These are phyloP conservation scores for Argyrosomus regius DNA, from an alignment of 2,797 vertebrate genomes.

Conservation along the genomic window DNA sequence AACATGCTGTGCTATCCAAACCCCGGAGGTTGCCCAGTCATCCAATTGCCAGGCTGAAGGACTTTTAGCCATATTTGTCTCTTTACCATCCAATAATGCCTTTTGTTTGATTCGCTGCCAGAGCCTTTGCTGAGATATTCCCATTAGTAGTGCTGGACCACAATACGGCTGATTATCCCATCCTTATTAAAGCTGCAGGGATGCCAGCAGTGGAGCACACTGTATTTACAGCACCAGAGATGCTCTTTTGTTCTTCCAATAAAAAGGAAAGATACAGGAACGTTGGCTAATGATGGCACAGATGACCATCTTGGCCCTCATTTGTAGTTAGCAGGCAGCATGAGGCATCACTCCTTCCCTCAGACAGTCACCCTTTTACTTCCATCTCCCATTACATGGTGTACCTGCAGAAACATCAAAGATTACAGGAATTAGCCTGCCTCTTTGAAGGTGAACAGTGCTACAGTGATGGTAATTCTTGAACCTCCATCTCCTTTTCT, in stretches of 20 bases:
- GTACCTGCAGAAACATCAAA: conserved; percentile 65
- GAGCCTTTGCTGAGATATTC: conserved; percentile 65
- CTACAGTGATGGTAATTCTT: conserved; percentile 52
- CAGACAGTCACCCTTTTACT: conserved; percentile 46
- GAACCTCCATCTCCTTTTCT: conserved; percentile 25
- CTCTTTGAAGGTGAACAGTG: conserved; percentile 63
- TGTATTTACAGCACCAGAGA: conserved; percentile 51
- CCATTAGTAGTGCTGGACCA: conserved; percentile 65
- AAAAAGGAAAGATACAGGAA: conserved; percentile 55
- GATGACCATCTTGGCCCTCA: conserved; percentile 55
- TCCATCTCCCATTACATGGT: conserved; percentile 29
- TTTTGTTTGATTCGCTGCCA: conserved; percentile 62
- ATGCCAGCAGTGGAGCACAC: conserved; percentile 54
- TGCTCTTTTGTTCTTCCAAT: conserved; percentile 70
- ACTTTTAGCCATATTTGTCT: conserved; percentile 59
- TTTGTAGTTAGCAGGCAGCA: conserved; percentile 54
- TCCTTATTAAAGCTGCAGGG: conserved; percentile 64
- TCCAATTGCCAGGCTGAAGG: conserved; percentile 48
- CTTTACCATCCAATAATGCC: conserved; percentile 45
- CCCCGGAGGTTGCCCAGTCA: conserved; percentile 57
- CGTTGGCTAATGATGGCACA: conserved; percentile 71
- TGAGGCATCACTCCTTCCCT: conserved; percentile 39
- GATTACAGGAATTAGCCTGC: conserved; percentile 52
- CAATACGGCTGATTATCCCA: conserved; percentile 67
- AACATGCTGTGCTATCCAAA: conserved; percentile 48